Base-by-base conservation (phyloP, 1,140 invertebrate species). In the Teleogryllus occipitalis region DNA sequence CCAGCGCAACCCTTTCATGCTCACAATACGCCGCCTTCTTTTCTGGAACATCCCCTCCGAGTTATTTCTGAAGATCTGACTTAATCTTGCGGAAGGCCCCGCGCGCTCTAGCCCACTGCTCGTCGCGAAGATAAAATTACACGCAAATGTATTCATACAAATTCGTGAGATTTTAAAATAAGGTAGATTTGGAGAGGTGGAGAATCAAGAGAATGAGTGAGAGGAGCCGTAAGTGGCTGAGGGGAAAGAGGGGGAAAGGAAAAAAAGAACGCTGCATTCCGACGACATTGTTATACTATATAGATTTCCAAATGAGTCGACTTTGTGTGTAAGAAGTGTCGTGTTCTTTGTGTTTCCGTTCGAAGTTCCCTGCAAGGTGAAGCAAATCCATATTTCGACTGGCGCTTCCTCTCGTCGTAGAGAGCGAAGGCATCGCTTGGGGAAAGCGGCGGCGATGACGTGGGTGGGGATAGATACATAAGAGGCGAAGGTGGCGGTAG, bases 141-240 rank as follows among this genome's bases (percentile, higher is more conserved):
- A 65, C 54, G 54, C 54, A 65, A 65, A 65, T 65, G 54, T 65
- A 65, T 65, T 65, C 54, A 65, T 18, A 65, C 54, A 65, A 65
- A 65, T 65, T 65, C 54, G 54, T 65, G 54, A 65, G 54, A 65
- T 65, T 65, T 65, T 65, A 65, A 10, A 65, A 65, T 65, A 65
- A 65, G 54, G 54, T 65, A 65, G 54, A 65, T 65, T 65, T 3
- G 18, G 7, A 2, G 54, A 65, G 54, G 54, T 65, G 54, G 0
- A 65, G 7, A 65, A 18, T 5, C n/a, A n/a, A 39, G 27, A 39
- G 27, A 39, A 2, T 2, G 27, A 39, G 27, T 39, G 27, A 39
- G 54, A 65, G 10, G 54, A 2, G 7, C 0, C 18, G 54, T 0
- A 65, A 65, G 54, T 14, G 54, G 54, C 10, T 65, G 18, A 65